These are phyloP conservation scores for Ctenopoma kingsleyae DNA, from an alignment of 2,797 vertebrate species.

Conservation along the genomic window DNA sequence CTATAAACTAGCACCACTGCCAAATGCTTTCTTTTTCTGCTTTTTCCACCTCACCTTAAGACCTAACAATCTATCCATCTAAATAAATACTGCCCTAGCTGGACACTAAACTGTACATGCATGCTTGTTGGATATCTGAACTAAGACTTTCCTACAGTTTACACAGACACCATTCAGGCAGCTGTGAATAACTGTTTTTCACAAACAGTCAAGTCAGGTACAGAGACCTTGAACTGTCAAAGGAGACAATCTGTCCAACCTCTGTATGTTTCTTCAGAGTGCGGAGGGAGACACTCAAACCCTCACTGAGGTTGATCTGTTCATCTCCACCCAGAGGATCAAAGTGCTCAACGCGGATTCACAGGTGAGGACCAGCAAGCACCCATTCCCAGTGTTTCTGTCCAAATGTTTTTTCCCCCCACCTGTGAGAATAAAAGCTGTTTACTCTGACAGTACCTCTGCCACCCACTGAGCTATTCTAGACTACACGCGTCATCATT, in stretches of 20 bases:
- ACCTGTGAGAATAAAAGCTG: slow-evolving; percentile 14
- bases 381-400: not conserved
- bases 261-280: slow-evolving; percentile 81
- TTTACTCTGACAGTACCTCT: not conserved
- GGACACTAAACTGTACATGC: slow-evolving; percentile 42
- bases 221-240: slow-evolving; percentile 10
- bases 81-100: slow-evolving; percentile 33
- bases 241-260: slow-evolving; percentile 11
- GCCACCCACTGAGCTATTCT: not conserved
- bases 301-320: slow-evolving; percentile 97
- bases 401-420: not conserved
- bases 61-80: slow-evolving; percentile 40
- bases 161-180: slow-evolving; percentile 27
- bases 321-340: slow-evolving; percentile 99
- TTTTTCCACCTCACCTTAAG: slow-evolving; percentile 57
- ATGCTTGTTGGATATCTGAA: slow-evolving; percentile 41
- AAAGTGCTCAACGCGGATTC: slow-evolving; percentile 98
- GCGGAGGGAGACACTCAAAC: slow-evolving; percentile 94
- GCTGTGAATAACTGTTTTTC: slow-evolving; percentile 13
- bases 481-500: slow-evolving; percentile 14
- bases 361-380: slow-evolving; percentile 85
- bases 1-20: slow-evolving; percentile 53
- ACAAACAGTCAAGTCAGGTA: not conserved
- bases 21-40: slow-evolving; percentile 50
- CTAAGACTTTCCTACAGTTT: slow-evolving; percentile 11